A percentile compares a stretch with the other conserved stretches of the same genome.
Conservation (phyloP, 2,888 invertebrate genomes). For the Neocrepidodera transversa region DNA sequence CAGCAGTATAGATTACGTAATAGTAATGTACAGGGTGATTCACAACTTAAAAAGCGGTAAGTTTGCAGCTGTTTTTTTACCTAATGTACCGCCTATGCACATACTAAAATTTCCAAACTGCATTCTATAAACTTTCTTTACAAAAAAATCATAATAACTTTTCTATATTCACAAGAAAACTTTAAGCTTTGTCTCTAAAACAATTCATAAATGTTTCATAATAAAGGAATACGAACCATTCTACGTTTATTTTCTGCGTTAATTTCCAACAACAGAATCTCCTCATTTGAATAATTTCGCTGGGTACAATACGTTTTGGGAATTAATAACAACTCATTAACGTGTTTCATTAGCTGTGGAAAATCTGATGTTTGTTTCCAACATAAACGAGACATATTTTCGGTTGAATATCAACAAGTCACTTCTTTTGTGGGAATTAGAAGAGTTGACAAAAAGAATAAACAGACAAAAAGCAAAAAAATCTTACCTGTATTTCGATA, state of each 20-base stretch:
- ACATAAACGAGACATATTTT: not conserved
- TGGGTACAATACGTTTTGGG: not conserved
- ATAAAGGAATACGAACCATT: not conserved
- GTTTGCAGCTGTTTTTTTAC: too few relatives aligned
- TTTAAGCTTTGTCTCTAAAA: not conserved
- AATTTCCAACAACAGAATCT: not conserved
- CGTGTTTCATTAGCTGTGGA: not conserved
- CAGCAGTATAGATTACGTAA: too few relatives aligned
- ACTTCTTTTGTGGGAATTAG: too few relatives aligned
- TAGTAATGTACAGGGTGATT: too few relatives aligned
- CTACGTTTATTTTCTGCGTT: not conserved
- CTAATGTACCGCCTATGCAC: too few relatives aligned
- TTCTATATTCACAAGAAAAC: too few relatives aligned
- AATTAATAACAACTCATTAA: not conserved
- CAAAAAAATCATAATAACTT: too few relatives aligned
- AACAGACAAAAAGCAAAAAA: not conserved
- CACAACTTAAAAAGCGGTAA: too few relatives aligned
- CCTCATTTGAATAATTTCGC: not conserved
- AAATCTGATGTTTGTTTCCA: not conserved
- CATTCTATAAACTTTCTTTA: too few relatives aligned
- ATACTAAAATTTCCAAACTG: too few relatives aligned
- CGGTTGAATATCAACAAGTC: not conserved
- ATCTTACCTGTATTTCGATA: constrained; percentile 80
- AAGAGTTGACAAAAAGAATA: too few relatives aligned
- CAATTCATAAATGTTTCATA: not conserved